Evolutionary conservation across 1,140 invertebrate genomes (phyloP).

Genomic region (Ceratina japonica): DNA sequence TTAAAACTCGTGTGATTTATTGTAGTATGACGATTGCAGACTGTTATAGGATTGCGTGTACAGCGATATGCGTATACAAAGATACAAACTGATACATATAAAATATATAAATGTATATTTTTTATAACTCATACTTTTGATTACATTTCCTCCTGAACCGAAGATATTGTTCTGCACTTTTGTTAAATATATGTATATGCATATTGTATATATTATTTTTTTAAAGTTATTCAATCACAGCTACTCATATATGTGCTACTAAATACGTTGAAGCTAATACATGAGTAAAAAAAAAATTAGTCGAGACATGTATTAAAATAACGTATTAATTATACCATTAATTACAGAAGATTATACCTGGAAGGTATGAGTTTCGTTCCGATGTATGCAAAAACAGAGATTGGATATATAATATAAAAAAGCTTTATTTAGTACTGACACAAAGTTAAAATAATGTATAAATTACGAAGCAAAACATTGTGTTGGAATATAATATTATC

Average conservation of each 20-base stretch:
- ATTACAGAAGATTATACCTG: slow-evolving; percentile 44
- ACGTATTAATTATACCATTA: slow-evolving; percentile 32
- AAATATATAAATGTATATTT: slow-evolving; percentile 28
- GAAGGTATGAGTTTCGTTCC: slow-evolving; percentile 31
- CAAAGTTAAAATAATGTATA: slow-evolving; percentile 45
- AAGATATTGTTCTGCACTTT: slow-evolving; percentile 20
- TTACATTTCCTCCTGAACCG: slow-evolving; percentile 4
- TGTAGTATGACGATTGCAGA: neutral
- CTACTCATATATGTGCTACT: slow-evolving; percentile 28
- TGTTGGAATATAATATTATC: slow-evolving; percentile 23
- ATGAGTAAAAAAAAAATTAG: slow-evolving; percentile 42
- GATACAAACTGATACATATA: slow-evolving; percentile 34
- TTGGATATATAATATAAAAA: slow-evolving; percentile 41
- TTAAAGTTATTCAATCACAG: slow-evolving; percentile 49
- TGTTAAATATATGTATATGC: slow-evolving; percentile 7
- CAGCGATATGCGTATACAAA: slow-evolving; percentile 40
- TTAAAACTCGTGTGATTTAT: neutral
- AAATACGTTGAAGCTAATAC: slow-evolving; percentile 38
- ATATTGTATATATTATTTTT: neutral
- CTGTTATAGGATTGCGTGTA: slow-evolving; percentile 19
- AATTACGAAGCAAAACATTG: slow-evolving; percentile 48
- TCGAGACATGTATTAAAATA: slow-evolving; percentile 25
- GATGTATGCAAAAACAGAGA: slow-evolving; percentile 39
- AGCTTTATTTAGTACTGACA: slow-evolving; percentile 40
- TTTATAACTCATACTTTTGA: slow-evolving; percentile 5